These are phyloP conservation scores for Drosophila ogumai DNA, from an alignment of 1,140 invertebrate species.

Conservation along the genomic window DNA sequence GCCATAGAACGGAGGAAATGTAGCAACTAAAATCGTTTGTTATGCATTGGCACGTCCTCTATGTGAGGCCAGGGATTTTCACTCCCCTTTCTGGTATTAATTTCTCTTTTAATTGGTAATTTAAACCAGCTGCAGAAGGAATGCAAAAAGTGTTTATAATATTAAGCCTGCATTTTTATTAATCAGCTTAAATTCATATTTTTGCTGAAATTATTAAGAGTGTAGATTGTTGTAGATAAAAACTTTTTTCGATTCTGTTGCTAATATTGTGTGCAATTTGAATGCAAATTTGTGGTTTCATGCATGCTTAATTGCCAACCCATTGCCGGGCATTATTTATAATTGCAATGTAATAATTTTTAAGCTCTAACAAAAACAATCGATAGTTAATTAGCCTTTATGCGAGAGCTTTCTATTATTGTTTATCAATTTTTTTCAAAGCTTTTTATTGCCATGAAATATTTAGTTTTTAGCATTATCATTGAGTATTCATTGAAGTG, in stretches of 20 bases:
- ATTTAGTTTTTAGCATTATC: conserved; percentile 14
- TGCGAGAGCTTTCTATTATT: conserved; percentile 18
- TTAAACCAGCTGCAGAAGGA: conserved; percentile 30
- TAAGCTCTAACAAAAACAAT: conserved; percentile 50
- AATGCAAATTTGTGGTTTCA: conserved; percentile 76
- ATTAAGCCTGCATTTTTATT: conserved; percentile 61
- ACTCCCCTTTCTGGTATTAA: conserved; percentile 8
- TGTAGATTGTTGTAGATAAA: conserved; percentile 17
- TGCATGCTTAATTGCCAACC: conserved; percentile 74
- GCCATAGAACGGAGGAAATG: conserved; percentile 11
- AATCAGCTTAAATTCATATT: conserved; percentile 59
- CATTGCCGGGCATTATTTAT: conserved; percentile 53
- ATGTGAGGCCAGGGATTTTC: background rate
- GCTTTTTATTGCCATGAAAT: conserved; percentile 50
- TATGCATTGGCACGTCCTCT: conserved; percentile 42
- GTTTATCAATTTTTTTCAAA: conserved; percentile 1
- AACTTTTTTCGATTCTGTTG: conserved; percentile 41
- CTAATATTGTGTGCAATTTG: conserved; percentile 63
- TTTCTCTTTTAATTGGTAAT: conserved; percentile 69
- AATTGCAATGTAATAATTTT: conserved; percentile 65
- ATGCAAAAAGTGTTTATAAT: background rate
- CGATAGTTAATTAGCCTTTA: conserved; percentile 76
- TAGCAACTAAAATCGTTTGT: conserved; percentile 30
- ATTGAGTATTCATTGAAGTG: conserved; percentile 36
- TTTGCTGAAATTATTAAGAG: background rate